A percentile compares a stretch with the other conserved stretches of the same genome.
These are phyloP conservation scores for Leucoma salicis DNA, from an alignment of 2,888 invertebrate genomes.

Conservation along the genomic window DNA sequence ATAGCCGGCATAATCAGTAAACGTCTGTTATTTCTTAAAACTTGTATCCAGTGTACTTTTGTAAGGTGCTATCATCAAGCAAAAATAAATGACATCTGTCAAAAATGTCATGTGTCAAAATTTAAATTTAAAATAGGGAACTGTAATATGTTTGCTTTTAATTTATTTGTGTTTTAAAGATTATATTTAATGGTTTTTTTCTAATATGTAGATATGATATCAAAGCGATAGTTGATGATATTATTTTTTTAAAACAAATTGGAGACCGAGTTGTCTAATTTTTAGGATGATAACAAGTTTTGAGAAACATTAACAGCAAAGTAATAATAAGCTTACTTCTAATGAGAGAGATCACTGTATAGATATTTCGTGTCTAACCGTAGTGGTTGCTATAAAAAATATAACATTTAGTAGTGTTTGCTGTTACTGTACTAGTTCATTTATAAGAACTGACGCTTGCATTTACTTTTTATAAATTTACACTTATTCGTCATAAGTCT, in stretches of 20 bases:
- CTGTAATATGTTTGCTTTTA: no score
- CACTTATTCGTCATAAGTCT: conserved; percentile 44
- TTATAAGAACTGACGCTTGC: conserved; percentile 61
- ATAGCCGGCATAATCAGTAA: conserved; percentile 55
- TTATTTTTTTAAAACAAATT: no score
- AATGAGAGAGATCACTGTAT: conserved; percentile 72
- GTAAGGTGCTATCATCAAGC: no score
- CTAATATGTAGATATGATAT: no score
- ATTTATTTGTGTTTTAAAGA: no score
- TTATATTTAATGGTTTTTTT: no score
- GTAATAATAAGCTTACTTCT: conserved; percentile 47
- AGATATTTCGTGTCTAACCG: conserved; percentile 53
- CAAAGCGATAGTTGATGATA: no score
- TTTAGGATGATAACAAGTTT: conserved; percentile 18
- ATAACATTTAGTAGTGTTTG: conserved; percentile 34
- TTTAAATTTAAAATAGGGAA: no score
- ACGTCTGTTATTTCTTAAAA: conserved; percentile 37
- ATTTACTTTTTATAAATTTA: conserved; percentile 66
- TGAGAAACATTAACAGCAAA: conserved; percentile 27
- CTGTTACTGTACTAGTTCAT: conserved; percentile 37
- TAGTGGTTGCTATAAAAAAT: conserved; percentile 58
- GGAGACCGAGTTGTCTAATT: no score
- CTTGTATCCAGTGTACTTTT: conserved; percentile 9
- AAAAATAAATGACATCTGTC: background rate
- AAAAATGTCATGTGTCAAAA: no score